Evolutionary conservation across 2,113 vertebrate genomes (phyloP), one percentile per base, ranked within the genome.

Genomic region (Xenus cinereus): DNA sequence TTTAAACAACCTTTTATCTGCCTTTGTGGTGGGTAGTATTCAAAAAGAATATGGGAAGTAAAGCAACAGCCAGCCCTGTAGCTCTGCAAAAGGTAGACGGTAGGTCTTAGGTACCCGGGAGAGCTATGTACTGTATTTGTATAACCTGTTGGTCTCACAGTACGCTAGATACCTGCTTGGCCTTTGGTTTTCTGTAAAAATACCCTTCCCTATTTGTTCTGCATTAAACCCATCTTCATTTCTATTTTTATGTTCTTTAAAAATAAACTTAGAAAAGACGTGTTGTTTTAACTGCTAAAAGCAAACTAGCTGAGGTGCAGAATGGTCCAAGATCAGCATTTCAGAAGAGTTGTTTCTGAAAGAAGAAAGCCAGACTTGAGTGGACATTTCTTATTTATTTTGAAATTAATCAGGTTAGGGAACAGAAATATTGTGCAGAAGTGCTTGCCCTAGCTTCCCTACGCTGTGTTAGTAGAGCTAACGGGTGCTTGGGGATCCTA

Each of bases 201-300:
- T 83, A 89, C 30, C 45, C 24, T 57, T 84, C 50, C 53, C 13
- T 83, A 5, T 87, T 91, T 95, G 46, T 88, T 91, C 75, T 84
- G 33, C 77, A 71, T 93, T 86, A 94, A 96, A 51, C 30, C 23
- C 32, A 84, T 84, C 80, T 91, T 82, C n/a, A 28, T 76, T 96
- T 84, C 77, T 90, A 66, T 93, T 87, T 95, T 87, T 72, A 87
- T 62, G 24, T 57, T 85, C 72, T 85, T 95, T 77, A 73, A 93
- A 94, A 93, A 94, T 83, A 94, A 89, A 39, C 6, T 1, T 83
- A 67, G 43, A 67, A 94, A 95, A 85, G 23, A 59, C 50, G 23
- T 89, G 48, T 83, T 91, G 37, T 94, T 94, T 93, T 80, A 90
- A 54, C 59, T 73, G 63, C 80, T 85, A 89, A 91, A 96, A 96